These are phyloP conservation scores for Ahaetulla prasina DNA, from an alignment of 2,113 vertebrate genomes.

Conservation along the genomic window DNA sequence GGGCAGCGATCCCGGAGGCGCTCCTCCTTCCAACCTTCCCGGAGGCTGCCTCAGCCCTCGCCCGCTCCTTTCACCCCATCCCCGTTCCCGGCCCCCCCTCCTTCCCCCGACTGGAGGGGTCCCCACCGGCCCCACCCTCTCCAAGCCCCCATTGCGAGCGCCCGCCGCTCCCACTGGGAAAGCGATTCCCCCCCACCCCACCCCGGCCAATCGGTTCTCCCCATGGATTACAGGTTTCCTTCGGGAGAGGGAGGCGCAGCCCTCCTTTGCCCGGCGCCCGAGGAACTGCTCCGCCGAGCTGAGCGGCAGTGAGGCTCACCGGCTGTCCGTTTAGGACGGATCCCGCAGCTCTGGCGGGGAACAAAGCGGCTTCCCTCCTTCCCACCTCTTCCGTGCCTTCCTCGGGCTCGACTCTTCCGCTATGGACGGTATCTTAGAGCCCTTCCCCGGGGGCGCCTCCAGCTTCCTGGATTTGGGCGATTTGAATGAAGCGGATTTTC, in stretches of 20 bases:
- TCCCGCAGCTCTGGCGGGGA: not conserved
- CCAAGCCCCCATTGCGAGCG: not conserved
- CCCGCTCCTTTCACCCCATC: not conserved
- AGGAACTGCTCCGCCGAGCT: not conserved
- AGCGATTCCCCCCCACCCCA: not conserved
- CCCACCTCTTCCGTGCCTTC: not conserved
- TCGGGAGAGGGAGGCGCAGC: constrained; percentile 48
- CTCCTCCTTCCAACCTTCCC: not conserved
- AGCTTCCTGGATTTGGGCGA: constrained; percentile 83
- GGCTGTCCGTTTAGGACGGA: not conserved
- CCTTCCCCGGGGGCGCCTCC: constrained; percentile 71
- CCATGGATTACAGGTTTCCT: constrained; percentile 57
- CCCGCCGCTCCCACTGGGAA: not conserved
- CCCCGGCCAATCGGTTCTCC: not conserved
- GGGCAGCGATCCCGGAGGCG: constrained; percentile 21
- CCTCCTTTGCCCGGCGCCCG: constrained; percentile 26
- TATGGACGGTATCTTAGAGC: constrained; percentile 82
- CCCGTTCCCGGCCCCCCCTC: constrained; percentile 24
- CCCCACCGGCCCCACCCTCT: constrained; percentile 1
- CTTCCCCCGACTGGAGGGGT: constrained; percentile 22
- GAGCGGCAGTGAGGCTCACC: constrained; percentile 24
- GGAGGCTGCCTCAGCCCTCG: not conserved
- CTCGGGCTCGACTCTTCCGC: constrained; percentile 30
- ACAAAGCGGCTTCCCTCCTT: not conserved
- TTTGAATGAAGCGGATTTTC: constrained; percentile 82